phyloP scores from a whole-genome alignment of 2,888 invertebrate species.

The Euplexia lucipara region DNA sequence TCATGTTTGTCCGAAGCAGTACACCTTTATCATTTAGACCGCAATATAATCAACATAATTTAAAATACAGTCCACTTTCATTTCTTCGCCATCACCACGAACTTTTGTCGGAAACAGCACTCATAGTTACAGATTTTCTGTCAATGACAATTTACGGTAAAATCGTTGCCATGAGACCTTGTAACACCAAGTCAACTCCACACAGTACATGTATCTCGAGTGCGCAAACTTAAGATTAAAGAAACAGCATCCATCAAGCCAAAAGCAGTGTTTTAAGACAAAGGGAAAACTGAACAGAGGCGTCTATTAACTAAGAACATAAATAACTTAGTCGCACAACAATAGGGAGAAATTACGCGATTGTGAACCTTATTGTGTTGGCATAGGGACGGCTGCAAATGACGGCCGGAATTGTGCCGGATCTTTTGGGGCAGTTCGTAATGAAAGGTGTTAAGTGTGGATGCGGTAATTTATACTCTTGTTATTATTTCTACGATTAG shows the following conservation, averaged over 20 bases:
- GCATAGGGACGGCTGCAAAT: constrained; percentile 61
- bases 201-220: constrained; percentile 37
- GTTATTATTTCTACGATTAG: background rate
- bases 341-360: constrained; percentile 50
- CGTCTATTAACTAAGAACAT: constrained; percentile 70
- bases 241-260: constrained; percentile 67
- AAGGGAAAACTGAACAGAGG: constrained; percentile 62
- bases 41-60: too few species aligned
- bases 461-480: constrained; percentile 51
- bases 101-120: too few species aligned
- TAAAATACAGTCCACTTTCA: too few species aligned
- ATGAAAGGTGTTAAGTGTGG: background rate
- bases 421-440: constrained; percentile 56
- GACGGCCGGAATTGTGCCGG: constrained; percentile 57
- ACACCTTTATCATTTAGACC: too few species aligned
- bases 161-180: background rate
- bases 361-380: constrained; percentile 52
- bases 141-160: too few species aligned
- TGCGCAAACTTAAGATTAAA: constrained; percentile 58
- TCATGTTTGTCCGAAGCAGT: too few species aligned
- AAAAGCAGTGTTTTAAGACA: constrained; percentile 60
- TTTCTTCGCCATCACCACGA: too few species aligned
- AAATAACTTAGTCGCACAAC: constrained; percentile 67
- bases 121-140: too few species aligned
- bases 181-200: background rate